These are phyloP conservation scores for Herpetotheres cachinnans DNA, from an alignment of 2,113 vertebrate species.

Conservation along the genomic window DNA sequence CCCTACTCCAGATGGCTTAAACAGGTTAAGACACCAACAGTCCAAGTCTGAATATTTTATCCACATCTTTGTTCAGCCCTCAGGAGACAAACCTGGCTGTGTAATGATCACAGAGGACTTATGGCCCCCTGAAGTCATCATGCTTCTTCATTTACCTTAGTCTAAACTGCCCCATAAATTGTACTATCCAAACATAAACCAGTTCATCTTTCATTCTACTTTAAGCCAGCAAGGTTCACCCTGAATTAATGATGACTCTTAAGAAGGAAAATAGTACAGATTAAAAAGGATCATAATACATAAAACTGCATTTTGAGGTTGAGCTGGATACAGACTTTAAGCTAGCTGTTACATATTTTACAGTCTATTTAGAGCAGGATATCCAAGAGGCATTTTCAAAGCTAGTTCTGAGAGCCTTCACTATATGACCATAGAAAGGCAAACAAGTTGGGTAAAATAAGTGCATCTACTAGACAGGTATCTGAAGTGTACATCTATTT, in stretches of 20 bases:
- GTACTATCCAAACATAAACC: background rate
- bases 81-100: background rate
- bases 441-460: background rate
- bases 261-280: background rate
- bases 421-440: background rate
- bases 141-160: background rate
- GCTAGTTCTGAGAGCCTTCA: background rate
- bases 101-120: background rate
- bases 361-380: background rate
- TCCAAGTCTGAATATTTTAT: background rate
- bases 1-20: background rate
- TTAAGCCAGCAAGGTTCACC: background rate
- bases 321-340: background rate
- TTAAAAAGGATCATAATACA: background rate
- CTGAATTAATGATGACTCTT: background rate
- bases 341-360: background rate
- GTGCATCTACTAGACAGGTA: background rate
- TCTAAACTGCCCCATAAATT: background rate
- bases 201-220: background rate
- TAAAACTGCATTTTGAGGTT: background rate
- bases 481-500: background rate
- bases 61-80: background rate
- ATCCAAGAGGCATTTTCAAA: background rate
- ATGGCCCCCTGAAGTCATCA: background rate
- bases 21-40: background rate